These are phyloP conservation scores for Thunnus albacares DNA, from an alignment of 2,797 vertebrate genomes.

Conservation along the genomic window DNA sequence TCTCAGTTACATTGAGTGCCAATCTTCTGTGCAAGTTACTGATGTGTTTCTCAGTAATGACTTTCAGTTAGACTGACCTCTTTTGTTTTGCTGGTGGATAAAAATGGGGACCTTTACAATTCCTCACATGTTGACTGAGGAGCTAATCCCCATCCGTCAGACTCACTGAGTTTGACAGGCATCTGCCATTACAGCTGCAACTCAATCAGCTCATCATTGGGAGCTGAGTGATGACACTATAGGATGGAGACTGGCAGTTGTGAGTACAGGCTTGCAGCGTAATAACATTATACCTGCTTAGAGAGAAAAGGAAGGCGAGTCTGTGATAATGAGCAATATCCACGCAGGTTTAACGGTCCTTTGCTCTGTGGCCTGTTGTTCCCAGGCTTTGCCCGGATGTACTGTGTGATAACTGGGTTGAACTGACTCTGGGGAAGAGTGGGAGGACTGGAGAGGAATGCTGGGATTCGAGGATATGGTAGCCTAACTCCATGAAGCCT, in stretches of 20 bases:
- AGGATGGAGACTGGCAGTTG: slow-evolving; percentile 44
- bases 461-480: slow-evolving; percentile 47
- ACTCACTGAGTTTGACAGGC: slow-evolving; percentile 65
- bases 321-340: slow-evolving; percentile 70
- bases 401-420: slow-evolving; percentile 59
- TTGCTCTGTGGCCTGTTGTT: slow-evolving; percentile 52
- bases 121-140: slow-evolving; percentile 36
- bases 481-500: slow-evolving; percentile 38
- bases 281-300: slow-evolving; percentile 58
- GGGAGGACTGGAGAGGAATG: slow-evolving; percentile 51
- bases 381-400: slow-evolving; percentile 43
- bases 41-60: slow-evolving; percentile 54
- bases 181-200: slow-evolving; percentile 68
- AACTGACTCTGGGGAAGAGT: slow-evolving; percentile 52
- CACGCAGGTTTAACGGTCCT: slow-evolving; percentile 62
- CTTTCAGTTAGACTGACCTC: slow-evolving; percentile 46
- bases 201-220: slow-evolving; percentile 71
- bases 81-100: slow-evolving; percentile 59
- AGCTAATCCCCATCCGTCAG: slow-evolving; percentile 65
- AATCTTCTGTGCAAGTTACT: slow-evolving; percentile 30
- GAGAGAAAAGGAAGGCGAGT: slow-evolving; percentile 44
- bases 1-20: slow-evolving; percentile 21
- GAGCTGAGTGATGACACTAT: slow-evolving; percentile 51
- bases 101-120: slow-evolving; percentile 48
- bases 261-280: slow-evolving; percentile 6